Percentiles rank a stretch among this genome's conserved stretches.
Evolutionary conservation across 2,113 vertebrate genomes (phyloP).

Genomic region (Fukomys damarensis): DNA sequence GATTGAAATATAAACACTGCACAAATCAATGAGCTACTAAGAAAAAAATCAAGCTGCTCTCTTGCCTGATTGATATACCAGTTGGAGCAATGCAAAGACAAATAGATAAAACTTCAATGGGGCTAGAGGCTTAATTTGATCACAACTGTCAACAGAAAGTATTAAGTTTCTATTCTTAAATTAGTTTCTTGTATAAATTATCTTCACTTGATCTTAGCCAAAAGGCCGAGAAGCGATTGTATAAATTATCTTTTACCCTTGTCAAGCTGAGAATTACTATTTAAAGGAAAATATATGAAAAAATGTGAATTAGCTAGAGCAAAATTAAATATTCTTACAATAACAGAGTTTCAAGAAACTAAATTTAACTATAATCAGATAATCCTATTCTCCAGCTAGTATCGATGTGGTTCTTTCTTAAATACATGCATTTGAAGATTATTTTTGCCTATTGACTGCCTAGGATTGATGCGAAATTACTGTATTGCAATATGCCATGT

Average conservation of each 20-base stretch:
- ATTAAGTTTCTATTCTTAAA: conserved; percentile 36
- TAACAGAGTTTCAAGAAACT: conserved; percentile 5
- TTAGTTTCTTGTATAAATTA: conserved; percentile 25
- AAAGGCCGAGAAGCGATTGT: no score
- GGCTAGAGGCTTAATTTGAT: neutral
- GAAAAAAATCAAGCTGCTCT: conserved; percentile 33
- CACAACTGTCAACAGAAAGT: neutral
- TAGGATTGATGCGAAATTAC: neutral
- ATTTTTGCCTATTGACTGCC: conserved; percentile 11
- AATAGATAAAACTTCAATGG: conserved; percentile 19
- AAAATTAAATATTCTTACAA: conserved; percentile 36
- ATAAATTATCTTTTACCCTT: conserved; percentile 35
- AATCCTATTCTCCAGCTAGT: neutral
- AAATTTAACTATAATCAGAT: neutral
- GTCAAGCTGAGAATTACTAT: neutral
- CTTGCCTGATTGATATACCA: neutral
- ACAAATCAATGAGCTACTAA: conserved; percentile 24
- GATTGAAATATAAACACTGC: conserved; percentile 22
- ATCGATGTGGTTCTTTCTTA: neutral
- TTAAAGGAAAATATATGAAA: conserved; percentile 9
- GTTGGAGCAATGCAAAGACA: conserved; percentile 1
- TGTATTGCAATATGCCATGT: neutral
- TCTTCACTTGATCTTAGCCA: neutral
- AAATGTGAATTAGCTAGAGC: conserved; percentile 30
- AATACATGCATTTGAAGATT: neutral